phyloP scores from a whole-genome alignment of 2,113 vertebrate species.

The Holacanthus passer region DNA sequence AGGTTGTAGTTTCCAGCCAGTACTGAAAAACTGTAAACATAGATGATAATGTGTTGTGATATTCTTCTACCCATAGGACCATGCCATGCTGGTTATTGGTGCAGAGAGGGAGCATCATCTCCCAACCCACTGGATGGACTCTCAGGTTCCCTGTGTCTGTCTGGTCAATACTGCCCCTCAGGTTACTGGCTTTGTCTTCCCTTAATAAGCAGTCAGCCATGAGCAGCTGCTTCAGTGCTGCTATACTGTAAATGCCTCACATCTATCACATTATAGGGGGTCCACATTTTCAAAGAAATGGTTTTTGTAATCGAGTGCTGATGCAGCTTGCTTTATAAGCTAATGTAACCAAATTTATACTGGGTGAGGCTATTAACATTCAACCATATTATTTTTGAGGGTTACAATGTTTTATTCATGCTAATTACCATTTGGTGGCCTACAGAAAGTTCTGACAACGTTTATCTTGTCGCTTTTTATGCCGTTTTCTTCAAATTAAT shows the following conservation, averaged over 20 bases:
- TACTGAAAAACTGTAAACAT: background rate
- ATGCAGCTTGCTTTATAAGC: constrained; percentile 19
- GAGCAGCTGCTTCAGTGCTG: constrained; percentile 17
- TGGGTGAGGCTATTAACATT: constrained; percentile 40
- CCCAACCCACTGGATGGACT: constrained; percentile 83
- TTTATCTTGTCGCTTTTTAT: constrained; percentile 52
- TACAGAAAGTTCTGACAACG: constrained; percentile 57
- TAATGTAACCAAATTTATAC: constrained; percentile 62
- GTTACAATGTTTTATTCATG: constrained; percentile 69
- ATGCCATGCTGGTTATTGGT: constrained; percentile 91
- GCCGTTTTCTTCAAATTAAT: constrained; percentile 43
- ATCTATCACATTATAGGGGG: background rate
- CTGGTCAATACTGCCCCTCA: constrained; percentile 89
- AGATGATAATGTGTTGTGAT: constrained; percentile 29
- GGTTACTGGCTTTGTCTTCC: constrained; percentile 78
- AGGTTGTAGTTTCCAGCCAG: background rate
- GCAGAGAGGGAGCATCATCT: constrained; percentile 82
- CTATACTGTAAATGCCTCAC: background rate
- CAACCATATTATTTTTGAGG: constrained; percentile 17
- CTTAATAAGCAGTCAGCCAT: background rate
- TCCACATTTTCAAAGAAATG: constrained; percentile 19
- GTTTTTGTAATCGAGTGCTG: constrained; percentile 12
- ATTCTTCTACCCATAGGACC: constrained; percentile 79
- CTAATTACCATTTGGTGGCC: constrained; percentile 55
- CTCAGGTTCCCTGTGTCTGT: constrained; percentile 86